phyloP scores from a whole-genome alignment of 2,797 vertebrate species.

The Mycteria americana region DNA sequence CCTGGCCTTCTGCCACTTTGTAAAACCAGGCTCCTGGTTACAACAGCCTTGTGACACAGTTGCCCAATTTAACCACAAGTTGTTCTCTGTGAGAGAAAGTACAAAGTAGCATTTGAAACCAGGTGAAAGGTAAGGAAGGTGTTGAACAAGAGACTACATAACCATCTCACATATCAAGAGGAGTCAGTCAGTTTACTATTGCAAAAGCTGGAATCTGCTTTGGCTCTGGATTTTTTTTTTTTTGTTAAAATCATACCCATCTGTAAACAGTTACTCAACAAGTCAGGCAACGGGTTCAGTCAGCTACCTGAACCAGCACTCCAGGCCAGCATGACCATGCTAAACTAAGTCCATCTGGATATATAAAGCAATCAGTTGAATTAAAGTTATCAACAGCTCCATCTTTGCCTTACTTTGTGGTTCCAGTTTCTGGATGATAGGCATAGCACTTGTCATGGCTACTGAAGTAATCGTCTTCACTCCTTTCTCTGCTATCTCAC shows the following conservation, averaged over 20 bases:
- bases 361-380: neutral
- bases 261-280: neutral
- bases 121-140: neutral
- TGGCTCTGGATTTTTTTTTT: neutral
- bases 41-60: neutral
- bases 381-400: neutral
- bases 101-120: neutral
- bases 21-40: neutral
- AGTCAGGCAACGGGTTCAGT: neutral
- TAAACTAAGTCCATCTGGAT: neutral
- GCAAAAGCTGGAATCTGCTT: neutral
- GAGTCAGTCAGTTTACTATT: neutral
- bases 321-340: neutral
- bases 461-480: constrained; percentile 84
- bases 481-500: constrained; percentile 88
- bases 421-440: constrained; percentile 86
- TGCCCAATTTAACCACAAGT: neutral
- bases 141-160: neutral
- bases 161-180: neutral
- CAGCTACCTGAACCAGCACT: neutral
- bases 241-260: neutral
- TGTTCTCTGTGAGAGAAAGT: neutral
- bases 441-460: constrained; percentile 82
- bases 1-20: neutral
- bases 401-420: constrained; percentile 84